A percentile compares a stretch with the other conserved stretches of the same genome.
Conservation (phyloP, 1,140 invertebrate species). For the Pseudomyrmex gracilis region DNA sequence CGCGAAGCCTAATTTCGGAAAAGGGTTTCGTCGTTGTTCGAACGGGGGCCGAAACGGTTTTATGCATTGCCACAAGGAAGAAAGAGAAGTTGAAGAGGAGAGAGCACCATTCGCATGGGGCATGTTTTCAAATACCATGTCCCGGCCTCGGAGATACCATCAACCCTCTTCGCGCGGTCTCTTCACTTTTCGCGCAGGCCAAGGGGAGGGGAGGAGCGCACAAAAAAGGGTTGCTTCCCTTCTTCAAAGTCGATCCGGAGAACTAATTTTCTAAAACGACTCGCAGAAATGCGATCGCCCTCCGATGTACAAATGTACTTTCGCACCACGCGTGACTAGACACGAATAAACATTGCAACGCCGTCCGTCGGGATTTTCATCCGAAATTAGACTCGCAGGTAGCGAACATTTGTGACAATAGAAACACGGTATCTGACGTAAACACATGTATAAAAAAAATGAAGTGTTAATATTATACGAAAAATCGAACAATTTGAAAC, state of each 20-base stretch:
- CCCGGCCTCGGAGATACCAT: constrained; percentile 55
- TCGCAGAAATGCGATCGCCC: constrained; percentile 8
- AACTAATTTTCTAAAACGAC: constrained; percentile 59
- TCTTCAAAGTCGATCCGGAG: constrained; percentile 30
- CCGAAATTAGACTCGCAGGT: neutral
- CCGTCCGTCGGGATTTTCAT: neutral
- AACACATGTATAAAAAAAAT: neutral
- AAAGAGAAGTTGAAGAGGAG: constrained; percentile 26
- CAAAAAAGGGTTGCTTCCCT: constrained; percentile 53
- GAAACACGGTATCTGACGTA: neutral
- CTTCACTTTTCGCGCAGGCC: constrained; percentile 61
- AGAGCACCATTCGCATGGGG: constrained; percentile 54
- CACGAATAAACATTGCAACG: constrained; percentile 17
- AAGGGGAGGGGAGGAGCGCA: neutral
- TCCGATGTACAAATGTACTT: constrained; percentile 38
- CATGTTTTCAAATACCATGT: constrained; percentile 72
- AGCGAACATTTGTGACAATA: constrained; percentile 4
- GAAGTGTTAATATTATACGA: no score
- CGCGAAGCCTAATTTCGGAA: constrained; percentile 65
- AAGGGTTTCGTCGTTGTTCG: constrained; percentile 49
- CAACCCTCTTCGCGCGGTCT: constrained; percentile 54
- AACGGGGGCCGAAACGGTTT: constrained; percentile 54
- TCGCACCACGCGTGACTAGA: constrained; percentile 29
- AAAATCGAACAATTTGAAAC: no score
- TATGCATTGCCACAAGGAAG: neutral